phyloP scores from a whole-genome alignment of 2,113 vertebrate species.

The Saccopteryx bilineata region DNA sequence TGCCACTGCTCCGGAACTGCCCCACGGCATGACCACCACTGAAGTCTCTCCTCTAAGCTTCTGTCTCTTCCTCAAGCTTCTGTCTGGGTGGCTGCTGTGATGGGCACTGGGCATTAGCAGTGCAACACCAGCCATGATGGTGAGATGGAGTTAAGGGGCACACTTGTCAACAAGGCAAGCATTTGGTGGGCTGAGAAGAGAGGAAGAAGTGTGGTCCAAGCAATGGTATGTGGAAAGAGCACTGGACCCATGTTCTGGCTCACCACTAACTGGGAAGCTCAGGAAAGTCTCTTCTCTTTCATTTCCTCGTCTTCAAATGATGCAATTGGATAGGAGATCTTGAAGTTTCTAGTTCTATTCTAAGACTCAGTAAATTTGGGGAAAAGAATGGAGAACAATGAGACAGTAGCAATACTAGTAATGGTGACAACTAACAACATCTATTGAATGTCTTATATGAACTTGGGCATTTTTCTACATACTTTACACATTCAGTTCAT shows the following conservation, averaged over 20 bases:
- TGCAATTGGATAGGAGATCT: background rate
- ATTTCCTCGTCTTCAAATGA: slow-evolving; percentile 10
- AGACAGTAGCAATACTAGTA: background rate
- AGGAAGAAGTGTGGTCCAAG: background rate
- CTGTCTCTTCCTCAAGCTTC: background rate
- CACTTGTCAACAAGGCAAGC: background rate
- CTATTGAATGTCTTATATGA: background rate
- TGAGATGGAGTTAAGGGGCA: background rate
- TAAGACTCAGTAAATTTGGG: background rate
- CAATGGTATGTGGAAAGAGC: too few species aligned
- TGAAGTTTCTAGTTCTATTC: background rate
- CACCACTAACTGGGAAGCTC: background rate
- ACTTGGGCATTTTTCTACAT: background rate
- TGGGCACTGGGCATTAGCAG: background rate
- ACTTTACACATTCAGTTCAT: too few species aligned
- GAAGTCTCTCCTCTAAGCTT: background rate
- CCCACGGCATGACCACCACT: accelerated
- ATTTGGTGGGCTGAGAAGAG: background rate
- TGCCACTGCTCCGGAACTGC: background rate
- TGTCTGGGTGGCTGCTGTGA: background rate
- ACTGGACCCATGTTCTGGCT: background rate
- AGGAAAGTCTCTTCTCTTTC: background rate
- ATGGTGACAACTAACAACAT: accelerated
- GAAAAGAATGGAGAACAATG: background rate
- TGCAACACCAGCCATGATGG: background rate